Percentiles rank a stretch among this genome's conserved stretches.
These are phyloP conservation scores for Campylorhamphus procurvoides DNA, from an alignment of 2,113 vertebrate genomes.

Conservation along the genomic window DNA sequence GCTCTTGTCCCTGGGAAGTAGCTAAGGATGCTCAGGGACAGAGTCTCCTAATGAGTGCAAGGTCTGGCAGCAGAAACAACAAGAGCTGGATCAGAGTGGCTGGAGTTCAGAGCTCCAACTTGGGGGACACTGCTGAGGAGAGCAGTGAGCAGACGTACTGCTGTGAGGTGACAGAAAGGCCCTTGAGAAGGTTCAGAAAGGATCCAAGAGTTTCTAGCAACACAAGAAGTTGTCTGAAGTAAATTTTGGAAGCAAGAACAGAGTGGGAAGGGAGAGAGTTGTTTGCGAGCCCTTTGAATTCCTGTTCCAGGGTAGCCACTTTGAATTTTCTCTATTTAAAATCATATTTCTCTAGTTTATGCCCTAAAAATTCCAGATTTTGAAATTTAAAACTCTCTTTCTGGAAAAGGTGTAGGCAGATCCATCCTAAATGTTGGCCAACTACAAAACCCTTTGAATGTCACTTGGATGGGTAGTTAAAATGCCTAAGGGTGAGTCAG, in stretches of 20 bases:
- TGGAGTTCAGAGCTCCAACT: background rate
- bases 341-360: background rate
- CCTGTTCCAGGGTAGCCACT: background rate
- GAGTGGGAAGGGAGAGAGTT: background rate
- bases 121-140: background rate
- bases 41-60: background rate
- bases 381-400: background rate
- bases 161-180: background rate
- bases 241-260: background rate
- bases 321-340: background rate
- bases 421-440: background rate
- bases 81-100: background rate
- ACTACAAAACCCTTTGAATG: background rate
- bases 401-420: background rate
- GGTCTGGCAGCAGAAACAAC: background rate
- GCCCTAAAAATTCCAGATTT: background rate
- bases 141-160: background rate
- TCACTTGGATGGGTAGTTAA: background rate
- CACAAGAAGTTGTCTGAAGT: background rate
- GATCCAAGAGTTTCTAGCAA: background rate
- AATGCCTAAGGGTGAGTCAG: background rate
- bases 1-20: background rate
- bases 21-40: background rate
- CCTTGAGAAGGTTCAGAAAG: background rate
- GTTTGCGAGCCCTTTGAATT: background rate